Percentiles rank a stretch among this genome's conserved stretches.
phyloP scores from a whole-genome alignment of 2,888 invertebrate species.

The Pogonocherus hispidulus region DNA sequence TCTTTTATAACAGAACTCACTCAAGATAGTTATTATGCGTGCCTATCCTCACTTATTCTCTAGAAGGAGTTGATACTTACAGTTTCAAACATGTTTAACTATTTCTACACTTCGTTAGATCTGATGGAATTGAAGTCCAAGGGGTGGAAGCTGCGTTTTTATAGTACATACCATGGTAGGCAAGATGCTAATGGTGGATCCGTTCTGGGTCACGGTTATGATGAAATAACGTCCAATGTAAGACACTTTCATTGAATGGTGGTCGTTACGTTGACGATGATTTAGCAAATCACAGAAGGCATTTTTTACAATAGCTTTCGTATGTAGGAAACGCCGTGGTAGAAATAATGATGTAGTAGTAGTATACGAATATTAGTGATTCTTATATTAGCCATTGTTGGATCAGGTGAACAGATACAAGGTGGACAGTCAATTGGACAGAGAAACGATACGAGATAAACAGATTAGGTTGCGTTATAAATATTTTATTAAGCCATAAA shows the following conservation, averaged over 20 bases:
- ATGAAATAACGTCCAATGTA: neutral
- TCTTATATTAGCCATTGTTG: too few relatives aligned
- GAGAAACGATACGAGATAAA: too few relatives aligned
- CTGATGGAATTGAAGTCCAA: neutral
- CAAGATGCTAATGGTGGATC: neutral
- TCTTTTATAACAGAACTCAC: neutral
- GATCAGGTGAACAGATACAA: too few relatives aligned
- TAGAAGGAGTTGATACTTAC: constrained; percentile 9
- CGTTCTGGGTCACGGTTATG: constrained; percentile 26
- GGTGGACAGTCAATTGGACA: too few relatives aligned
- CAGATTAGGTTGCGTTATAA: too few relatives aligned
- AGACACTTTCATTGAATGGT: constrained; percentile 8
- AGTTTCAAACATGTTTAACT: neutral
- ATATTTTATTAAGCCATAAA: too few relatives aligned
- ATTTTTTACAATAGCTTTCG: too few relatives aligned
- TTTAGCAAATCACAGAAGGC: neutral
- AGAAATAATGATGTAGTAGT: too few relatives aligned
- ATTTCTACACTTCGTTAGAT: neutral
- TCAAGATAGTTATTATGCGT: too few relatives aligned
- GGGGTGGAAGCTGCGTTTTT: constrained; percentile 11
- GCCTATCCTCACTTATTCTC: too few relatives aligned
- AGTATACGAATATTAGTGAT: too few relatives aligned
- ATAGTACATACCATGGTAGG: neutral
- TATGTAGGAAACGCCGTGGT: too few relatives aligned
- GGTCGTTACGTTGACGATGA: constrained; percentile 12